These are phyloP conservation scores for Troides helena DNA, from an alignment of 2,888 invertebrate genomes.

Conservation along the genomic window DNA sequence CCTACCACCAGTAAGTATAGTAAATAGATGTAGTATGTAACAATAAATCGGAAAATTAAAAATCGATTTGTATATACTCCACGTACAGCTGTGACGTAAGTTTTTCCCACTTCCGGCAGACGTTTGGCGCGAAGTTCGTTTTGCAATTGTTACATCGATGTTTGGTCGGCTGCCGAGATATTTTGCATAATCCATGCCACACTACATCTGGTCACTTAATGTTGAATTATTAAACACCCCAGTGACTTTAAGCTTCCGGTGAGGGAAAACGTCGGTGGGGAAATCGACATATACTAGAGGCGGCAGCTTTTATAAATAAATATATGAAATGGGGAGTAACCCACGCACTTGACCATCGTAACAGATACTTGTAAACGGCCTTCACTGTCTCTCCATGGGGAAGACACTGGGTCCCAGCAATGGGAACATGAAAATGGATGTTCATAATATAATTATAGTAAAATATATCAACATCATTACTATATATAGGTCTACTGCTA, in stretches of 20 bases:
- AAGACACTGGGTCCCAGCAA: too few relatives aligned
- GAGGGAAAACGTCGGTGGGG: too few relatives aligned
- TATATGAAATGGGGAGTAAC: too few relatives aligned
- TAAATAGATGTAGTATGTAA: not conserved
- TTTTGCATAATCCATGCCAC: conserved; percentile 17
- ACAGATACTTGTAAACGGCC: not conserved
- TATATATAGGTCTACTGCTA: too few relatives aligned
- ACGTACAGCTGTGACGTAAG: conserved; percentile 18
- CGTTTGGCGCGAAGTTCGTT: conserved; percentile 19
- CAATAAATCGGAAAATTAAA: conserved; percentile 8
- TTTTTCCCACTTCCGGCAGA: conserved; percentile 23
- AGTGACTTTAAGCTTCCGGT: not conserved
- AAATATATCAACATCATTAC: too few relatives aligned
- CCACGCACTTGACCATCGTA: too few relatives aligned
- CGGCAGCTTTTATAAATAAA: too few relatives aligned
- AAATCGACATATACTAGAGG: too few relatives aligned
- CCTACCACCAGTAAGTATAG: too few relatives aligned
- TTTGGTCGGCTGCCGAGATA: conserved; percentile 6
- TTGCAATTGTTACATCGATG: conserved; percentile 13
- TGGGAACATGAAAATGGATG: too few relatives aligned
- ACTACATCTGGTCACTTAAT: not conserved
- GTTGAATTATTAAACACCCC: not conserved
- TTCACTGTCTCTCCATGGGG: too few relatives aligned
- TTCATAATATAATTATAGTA: too few relatives aligned
- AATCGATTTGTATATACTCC: conserved; percentile 7